Evolutionary conservation across 2,888 invertebrate genomes (phyloP).

Genomic region (Notodonta dromedarius): DNA sequence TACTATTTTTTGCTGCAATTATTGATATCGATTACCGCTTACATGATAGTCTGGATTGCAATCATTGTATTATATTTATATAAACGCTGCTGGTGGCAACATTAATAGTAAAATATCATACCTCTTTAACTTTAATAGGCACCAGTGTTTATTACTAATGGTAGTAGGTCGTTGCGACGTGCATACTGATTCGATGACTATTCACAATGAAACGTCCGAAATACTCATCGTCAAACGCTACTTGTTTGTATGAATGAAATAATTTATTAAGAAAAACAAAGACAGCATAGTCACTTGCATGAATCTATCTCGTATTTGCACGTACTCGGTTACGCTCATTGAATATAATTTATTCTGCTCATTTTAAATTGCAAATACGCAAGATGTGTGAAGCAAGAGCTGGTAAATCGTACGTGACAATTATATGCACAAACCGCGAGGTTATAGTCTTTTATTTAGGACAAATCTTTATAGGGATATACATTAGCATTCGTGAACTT

Average conservation of each 20-base stretch:
- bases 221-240: constrained; percentile 23
- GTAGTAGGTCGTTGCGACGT: constrained; percentile 44
- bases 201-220: constrained; percentile 41
- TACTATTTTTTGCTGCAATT: constrained; percentile 31
- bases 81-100: constrained; percentile 14
- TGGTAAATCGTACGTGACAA: constrained; percentile 46
- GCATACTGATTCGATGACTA: constrained; percentile 42
- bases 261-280: constrained; percentile 22
- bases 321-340: constrained; percentile 27
- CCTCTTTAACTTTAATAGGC: constrained; percentile 45
- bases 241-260: constrained; percentile 30
- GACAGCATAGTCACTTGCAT: constrained; percentile 18
- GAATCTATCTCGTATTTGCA: constrained; percentile 24
- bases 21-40: constrained; percentile 33
- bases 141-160: constrained; percentile 50
- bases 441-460: constrained; percentile 41
- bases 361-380: constrained; percentile 52
- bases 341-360: constrained; percentile 39
- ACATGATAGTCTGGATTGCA: constrained; percentile 28
- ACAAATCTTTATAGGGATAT: constrained; percentile 41
- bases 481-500: constrained; percentile 35
- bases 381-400: constrained; percentile 39
- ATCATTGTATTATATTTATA: constrained; percentile 6
- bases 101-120: constrained; percentile 17
- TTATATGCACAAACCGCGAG: constrained; percentile 27